Percentiles rank a stretch among this genome's conserved stretches.
Conservation (phyloP, 2,113 vertebrate genomes). For the Anguilla japonica region DNA sequence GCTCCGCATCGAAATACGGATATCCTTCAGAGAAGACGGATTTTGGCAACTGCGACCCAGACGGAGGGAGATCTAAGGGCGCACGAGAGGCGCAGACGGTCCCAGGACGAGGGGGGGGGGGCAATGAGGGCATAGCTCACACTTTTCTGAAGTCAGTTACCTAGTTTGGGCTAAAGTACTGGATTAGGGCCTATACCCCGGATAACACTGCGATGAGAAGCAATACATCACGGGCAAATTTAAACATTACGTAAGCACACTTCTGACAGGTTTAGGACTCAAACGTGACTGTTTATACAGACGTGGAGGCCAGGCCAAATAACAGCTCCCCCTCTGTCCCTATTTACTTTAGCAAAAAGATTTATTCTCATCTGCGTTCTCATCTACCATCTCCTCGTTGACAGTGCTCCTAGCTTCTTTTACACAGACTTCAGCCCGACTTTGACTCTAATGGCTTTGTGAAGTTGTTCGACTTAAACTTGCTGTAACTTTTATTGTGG, state of each 20-base stretch:
- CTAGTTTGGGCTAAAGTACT: slow-evolving; percentile 56
- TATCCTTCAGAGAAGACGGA: not conserved
- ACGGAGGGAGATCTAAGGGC: slow-evolving; percentile 18
- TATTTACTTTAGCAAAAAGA: not conserved
- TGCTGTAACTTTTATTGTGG: no score
- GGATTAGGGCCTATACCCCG: slow-evolving; percentile 39
- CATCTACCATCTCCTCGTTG: not conserved
- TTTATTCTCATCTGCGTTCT: not conserved
- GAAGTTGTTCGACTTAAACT: no score
- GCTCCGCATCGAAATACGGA: not conserved
- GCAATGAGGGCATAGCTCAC: slow-evolving; percentile 4
- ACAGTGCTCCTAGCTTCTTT: not conserved
- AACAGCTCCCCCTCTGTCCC: not conserved
- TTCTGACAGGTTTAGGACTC: slow-evolving; percentile 44
- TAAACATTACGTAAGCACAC: slow-evolving; percentile 61
- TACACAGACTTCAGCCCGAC: not conserved
- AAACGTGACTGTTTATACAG: slow-evolving; percentile 51
- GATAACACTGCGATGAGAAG: slow-evolving; percentile 49
- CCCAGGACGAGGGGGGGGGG: slow-evolving; percentile 34
- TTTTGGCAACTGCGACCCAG: not conserved
- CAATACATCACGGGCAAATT: slow-evolving; percentile 50
- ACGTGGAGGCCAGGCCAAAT: slow-evolving; percentile 36
- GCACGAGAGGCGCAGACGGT: slow-evolving; percentile 30
- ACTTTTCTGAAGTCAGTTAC: slow-evolving; percentile 38
- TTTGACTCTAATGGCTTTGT: no score